Percentiles rank a stretch among this genome's conserved stretches.
Evolutionary conservation across 2,113 vertebrate species (phyloP).

Genomic region (Bostrychus sinensis): DNA sequence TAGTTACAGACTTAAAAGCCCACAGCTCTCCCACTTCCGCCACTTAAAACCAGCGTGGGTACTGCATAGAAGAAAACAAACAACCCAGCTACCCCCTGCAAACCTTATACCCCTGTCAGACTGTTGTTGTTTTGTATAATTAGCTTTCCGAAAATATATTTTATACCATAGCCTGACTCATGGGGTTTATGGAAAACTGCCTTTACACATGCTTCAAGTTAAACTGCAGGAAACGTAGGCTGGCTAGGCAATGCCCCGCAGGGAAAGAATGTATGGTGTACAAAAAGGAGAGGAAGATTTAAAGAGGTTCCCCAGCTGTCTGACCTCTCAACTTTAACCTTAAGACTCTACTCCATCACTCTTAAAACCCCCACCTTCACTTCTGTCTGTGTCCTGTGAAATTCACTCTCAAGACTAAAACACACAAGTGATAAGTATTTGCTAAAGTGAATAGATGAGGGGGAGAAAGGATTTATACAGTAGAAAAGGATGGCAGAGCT

Average conservation of each 20-base stretch:
- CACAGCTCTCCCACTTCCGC: constrained; percentile 41
- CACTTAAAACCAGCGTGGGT: constrained; percentile 61
- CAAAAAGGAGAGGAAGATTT: constrained; percentile 56
- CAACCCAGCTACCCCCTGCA: constrained; percentile 32
- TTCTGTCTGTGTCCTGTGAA: constrained; percentile 28
- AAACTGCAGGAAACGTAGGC: constrained; percentile 35
- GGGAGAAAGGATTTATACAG: too few relatives aligned
- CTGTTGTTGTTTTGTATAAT: constrained; percentile 48
- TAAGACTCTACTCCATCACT: constrained; percentile 18
- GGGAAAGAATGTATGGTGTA: constrained; percentile 64
- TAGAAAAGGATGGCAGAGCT: too few relatives aligned
- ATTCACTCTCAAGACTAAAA: constrained; percentile 51
- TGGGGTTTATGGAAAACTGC: constrained; percentile 4
- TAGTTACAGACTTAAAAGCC: constrained; percentile 58
- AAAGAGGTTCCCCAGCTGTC: constrained; percentile 78
- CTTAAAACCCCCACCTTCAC: constrained; percentile 12
- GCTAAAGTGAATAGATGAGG: constrained; percentile 4
- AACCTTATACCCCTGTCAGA: constrained; percentile 17
- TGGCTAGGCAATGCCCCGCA: constrained; percentile 28
- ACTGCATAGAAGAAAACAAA: constrained; percentile 56
- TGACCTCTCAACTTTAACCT: constrained; percentile 70
- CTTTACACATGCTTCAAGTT: constrained; percentile 14
- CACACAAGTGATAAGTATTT: background rate
- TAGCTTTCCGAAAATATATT: constrained; percentile 24
- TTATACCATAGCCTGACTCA: constrained; percentile 23